phyloP scores from a whole-genome alignment of 2,888 invertebrate genomes.

The Chymomyza fuscimana region DNA sequence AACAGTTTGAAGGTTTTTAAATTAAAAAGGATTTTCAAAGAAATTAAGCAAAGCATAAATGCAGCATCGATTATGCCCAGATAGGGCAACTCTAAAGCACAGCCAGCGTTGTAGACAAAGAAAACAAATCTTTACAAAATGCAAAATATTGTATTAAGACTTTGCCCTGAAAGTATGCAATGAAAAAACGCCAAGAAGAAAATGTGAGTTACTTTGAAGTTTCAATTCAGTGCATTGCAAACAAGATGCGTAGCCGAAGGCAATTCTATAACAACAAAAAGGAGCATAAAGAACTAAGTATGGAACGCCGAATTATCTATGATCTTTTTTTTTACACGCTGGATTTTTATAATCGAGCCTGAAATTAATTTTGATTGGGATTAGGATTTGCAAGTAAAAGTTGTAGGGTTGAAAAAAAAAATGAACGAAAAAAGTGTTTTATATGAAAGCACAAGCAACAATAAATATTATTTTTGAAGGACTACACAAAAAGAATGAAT shows the following conservation, averaged over 20 bases:
- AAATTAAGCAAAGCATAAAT: slow-evolving; percentile 50
- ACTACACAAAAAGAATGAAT: too few relatives aligned
- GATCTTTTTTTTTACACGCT: not conserved
- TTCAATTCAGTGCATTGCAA: slow-evolving; percentile 36
- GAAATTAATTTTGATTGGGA: too few relatives aligned
- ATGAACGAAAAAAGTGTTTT: too few relatives aligned
- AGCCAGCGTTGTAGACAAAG: not conserved
- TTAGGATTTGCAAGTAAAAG: too few relatives aligned
- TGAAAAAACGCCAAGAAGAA: slow-evolving; percentile 41
- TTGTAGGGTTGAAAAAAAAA: too few relatives aligned
- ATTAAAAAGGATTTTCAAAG: slow-evolving; percentile 46
- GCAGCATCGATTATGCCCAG: slow-evolving; percentile 66
- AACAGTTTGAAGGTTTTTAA: not conserved
- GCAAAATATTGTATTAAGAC: not conserved
- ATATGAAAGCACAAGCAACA: too few relatives aligned
- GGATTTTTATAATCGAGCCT: too few relatives aligned
- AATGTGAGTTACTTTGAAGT: slow-evolving; percentile 60
- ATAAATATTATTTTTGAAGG: too few relatives aligned
- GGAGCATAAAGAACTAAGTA: slow-evolving; percentile 5
- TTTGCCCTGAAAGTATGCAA: not conserved
- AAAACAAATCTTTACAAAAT: not conserved
- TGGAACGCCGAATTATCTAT: slow-evolving; percentile 11
- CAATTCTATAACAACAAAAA: slow-evolving; percentile 11
- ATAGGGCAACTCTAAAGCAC: slow-evolving; percentile 17
- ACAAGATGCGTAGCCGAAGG: slow-evolving; percentile 24